Conservation (phyloP, 2,888 invertebrate genomes). For the Zeuzera pyrina region DNA sequence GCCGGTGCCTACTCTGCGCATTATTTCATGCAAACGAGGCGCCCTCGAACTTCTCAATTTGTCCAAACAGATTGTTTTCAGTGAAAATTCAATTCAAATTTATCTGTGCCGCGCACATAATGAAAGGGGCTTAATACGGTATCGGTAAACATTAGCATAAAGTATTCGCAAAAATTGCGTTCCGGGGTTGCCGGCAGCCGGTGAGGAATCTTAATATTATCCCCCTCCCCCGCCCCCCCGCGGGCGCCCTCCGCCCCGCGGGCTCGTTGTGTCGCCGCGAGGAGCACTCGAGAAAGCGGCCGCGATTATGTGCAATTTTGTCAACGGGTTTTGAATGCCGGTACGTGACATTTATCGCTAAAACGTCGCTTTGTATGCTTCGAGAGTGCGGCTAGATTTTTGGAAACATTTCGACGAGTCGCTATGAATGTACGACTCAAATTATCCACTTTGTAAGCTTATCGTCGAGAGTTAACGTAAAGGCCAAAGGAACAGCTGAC, state of each 20-base stretch:
- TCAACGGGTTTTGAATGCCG: constrained; percentile 30
- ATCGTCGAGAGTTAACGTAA: too few species aligned
- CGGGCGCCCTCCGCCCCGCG: constrained; percentile 3
- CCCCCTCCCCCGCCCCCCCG: constrained; percentile 12
- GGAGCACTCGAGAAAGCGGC: constrained; percentile 2
- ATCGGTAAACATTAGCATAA: constrained; percentile 54
- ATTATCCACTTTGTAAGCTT: too few species aligned
- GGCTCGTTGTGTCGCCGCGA: too few species aligned
- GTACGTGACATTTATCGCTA: constrained; percentile 29
- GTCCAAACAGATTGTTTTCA: constrained; percentile 55
- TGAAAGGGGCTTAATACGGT: constrained; percentile 44
- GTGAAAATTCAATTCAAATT: constrained; percentile 46
- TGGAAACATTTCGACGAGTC: too few species aligned
- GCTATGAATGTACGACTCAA: too few species aligned
- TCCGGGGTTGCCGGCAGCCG: constrained; percentile 26
- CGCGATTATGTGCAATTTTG: constrained; percentile 37
- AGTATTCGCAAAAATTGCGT: constrained; percentile 52
- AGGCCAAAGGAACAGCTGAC: too few species aligned
- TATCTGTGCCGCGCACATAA: constrained; percentile 32
- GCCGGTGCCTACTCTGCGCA: not conserved
- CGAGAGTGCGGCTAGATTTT: not conserved
- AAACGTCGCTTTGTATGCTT: not conserved
- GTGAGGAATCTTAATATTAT: constrained; percentile 41
- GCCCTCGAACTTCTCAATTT: constrained; percentile 42
- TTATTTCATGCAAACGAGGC: constrained; percentile 46